phyloP scores from a whole-genome alignment of 2,888 invertebrate genomes.

The Halictus quadricinctus region DNA sequence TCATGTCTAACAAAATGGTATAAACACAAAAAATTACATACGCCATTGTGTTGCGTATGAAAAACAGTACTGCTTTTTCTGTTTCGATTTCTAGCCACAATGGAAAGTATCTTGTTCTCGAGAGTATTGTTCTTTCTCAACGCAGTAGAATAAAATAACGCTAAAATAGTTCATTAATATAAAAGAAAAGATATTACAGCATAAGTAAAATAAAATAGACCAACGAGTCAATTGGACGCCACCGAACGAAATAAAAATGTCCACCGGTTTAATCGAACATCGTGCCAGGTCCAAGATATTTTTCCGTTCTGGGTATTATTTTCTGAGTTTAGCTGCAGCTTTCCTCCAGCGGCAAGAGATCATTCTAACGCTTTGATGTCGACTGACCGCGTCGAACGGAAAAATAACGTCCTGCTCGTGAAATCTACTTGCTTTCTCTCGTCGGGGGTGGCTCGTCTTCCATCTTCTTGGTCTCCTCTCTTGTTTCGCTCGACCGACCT shows the following conservation, averaged over 20 bases:
- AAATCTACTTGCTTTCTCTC: neutral
- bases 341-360: neutral
- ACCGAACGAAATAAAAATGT: too few relatives aligned
- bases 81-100: too few relatives aligned
- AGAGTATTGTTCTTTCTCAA: too few relatives aligned
- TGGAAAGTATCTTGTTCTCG: too few relatives aligned
- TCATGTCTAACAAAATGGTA: too few relatives aligned
- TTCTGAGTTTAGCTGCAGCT: neutral
- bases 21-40: too few relatives aligned
- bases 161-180: too few relatives aligned
- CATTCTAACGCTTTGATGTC: neutral
- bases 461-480: neutral
- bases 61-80: too few relatives aligned
- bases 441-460: neutral
- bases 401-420: neutral
- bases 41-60: too few relatives aligned
- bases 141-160: too few relatives aligned
- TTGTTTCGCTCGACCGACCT: constrained; percentile 7
- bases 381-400: neutral
- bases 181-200: too few relatives aligned
- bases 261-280: neutral
- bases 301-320: neutral
- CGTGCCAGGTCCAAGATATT: neutral
- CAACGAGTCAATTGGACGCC: too few relatives aligned
- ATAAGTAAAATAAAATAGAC: neutral